phyloP scores from a whole-genome alignment of 2,113 vertebrate genomes.

The Nycticryphes semicollaris region DNA sequence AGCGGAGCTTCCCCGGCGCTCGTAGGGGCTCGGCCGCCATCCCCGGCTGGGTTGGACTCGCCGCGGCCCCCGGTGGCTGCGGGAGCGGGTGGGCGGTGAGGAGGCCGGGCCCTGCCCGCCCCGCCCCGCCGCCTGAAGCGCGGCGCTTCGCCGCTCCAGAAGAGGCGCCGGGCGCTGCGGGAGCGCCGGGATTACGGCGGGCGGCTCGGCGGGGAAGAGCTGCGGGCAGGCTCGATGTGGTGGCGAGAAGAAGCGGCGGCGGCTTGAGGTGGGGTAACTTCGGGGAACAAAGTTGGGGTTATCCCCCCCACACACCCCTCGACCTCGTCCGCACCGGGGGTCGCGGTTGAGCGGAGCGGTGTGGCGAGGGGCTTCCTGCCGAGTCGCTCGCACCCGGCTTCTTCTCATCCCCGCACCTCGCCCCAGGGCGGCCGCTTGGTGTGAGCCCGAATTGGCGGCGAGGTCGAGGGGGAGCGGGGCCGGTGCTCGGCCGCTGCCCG shows the following conservation, averaged over 20 bases:
- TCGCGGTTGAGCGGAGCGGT: background rate
- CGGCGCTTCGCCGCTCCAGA: background rate
- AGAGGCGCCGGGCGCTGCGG: background rate
- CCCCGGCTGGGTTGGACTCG: rapidly evolving
- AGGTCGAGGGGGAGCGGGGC: background rate
- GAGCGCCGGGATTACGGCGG: background rate
- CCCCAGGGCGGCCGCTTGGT: background rate
- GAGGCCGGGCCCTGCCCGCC: background rate
- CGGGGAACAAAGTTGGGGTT: background rate
- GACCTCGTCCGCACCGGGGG: too few species aligned
- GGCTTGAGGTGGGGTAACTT: background rate
- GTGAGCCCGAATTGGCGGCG: background rate
- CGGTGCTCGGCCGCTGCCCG: background rate
- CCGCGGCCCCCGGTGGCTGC: background rate
- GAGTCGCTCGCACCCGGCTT: background rate
- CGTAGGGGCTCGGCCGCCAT: background rate
- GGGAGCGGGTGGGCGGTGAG: background rate
- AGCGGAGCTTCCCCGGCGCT: background rate
- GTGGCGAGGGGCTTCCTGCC: background rate
- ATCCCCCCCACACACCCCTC: too few species aligned
- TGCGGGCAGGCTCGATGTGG: background rate
- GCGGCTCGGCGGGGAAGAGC: background rate
- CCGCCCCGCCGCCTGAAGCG: background rate
- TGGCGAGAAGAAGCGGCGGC: background rate
- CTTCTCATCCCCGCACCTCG: background rate